These are phyloP conservation scores for Oscheius sp. DNA, from an alignment of 2,888 invertebrate genomes.

Conservation along the genomic window DNA sequence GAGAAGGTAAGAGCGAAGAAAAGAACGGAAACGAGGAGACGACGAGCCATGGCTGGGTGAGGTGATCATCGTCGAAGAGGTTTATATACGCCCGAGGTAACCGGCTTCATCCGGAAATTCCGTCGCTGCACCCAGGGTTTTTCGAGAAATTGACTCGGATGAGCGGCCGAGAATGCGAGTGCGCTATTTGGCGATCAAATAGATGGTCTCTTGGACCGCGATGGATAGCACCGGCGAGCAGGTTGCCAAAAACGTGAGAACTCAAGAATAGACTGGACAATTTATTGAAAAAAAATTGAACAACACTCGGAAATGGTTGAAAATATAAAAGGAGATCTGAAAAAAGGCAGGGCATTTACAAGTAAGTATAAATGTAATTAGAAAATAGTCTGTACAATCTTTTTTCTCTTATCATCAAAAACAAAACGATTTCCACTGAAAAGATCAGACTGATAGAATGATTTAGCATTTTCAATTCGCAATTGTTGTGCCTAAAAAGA, in stretches of 20 bases:
- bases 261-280: too few relatives aligned
- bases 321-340: too few relatives aligned
- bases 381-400: slow-evolving; percentile 81
- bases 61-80: background rate
- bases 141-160: slow-evolving; percentile 3
- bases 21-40: background rate
- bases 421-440: slow-evolving; percentile 88
- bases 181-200: slow-evolving; percentile 2
- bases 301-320: too few relatives aligned
- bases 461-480: slow-evolving; percentile 85
- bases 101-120: slow-evolving; percentile 14
- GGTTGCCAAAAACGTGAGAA: too few relatives aligned
- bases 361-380: slow-evolving; percentile 29
- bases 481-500: slow-evolving; percentile 89
- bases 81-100: background rate
- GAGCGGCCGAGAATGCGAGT: background rate
- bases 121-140: background rate
- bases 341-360: too few relatives aligned
- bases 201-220: too few relatives aligned
- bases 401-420: slow-evolving; percentile 84
- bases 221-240: too few relatives aligned
- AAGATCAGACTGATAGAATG: slow-evolving; percentile 89
- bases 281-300: too few relatives aligned
- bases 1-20: background rate
- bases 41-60: slow-evolving; percentile 1